Conservation (phyloP, 2,888 invertebrate genomes). For the Rhamphomyia laevipes region DNA sequence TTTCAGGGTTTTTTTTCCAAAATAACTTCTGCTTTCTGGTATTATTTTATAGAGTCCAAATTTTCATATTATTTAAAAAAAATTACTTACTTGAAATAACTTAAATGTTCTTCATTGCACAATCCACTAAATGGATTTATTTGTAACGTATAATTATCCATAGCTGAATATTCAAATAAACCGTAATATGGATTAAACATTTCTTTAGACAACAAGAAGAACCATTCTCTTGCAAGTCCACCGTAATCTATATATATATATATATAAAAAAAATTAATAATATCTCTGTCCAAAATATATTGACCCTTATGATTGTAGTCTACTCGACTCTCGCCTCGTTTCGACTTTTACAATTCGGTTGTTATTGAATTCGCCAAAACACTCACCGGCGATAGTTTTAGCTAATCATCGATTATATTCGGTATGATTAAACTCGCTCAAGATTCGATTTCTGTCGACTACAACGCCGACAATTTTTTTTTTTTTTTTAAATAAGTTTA, state of each 20-base stretch:
- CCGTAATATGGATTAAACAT: conserved; percentile 99
- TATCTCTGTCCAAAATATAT: too few species aligned
- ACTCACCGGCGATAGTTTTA: too few species aligned
- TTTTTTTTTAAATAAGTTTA: too few species aligned
- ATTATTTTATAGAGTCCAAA: neutral
- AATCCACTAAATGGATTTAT: conserved; percentile 96
- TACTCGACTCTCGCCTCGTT: too few species aligned
- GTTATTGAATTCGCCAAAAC: too few species aligned
- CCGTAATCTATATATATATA: conserved; percentile 66
- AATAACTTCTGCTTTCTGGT: neutral
- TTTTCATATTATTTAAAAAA: neutral
- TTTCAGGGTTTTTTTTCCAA: neutral
- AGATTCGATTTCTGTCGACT: too few species aligned
- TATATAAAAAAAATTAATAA: conserved; percentile 1
- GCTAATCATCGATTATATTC: too few species aligned
- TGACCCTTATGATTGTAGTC: too few species aligned
- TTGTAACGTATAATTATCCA: conserved; percentile 99
- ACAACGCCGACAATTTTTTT: too few species aligned
- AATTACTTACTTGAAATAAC: conserved; percentile 69
- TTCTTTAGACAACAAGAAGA: conserved; percentile 95
- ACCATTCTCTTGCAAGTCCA: conserved; percentile 95
- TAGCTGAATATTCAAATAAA: conserved; percentile 97
- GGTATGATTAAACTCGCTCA: too few species aligned
- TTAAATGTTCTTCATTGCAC: conserved; percentile 95
- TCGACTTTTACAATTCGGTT: too few species aligned